A percentile compares a stretch with the other conserved stretches of the same genome.
These are phyloP conservation scores for Toxonevra muliebris DNA, from an alignment of 2,888 invertebrate species.

Conservation along the genomic window DNA sequence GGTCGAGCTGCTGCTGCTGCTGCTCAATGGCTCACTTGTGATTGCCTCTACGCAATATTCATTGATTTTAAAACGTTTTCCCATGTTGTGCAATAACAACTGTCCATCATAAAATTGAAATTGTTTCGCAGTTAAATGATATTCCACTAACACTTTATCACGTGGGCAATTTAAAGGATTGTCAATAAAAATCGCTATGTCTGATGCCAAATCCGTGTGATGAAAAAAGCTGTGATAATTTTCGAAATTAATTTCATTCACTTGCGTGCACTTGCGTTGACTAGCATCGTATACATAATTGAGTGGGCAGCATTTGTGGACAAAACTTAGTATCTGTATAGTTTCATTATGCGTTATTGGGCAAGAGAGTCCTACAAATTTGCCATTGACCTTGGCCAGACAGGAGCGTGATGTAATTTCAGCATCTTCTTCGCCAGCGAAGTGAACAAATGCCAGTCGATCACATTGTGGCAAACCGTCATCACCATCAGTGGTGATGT, in stretches of 20 bases:
- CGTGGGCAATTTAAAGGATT: slow-evolving; percentile 49
- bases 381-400: slow-evolving; percentile 43
- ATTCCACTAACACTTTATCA: slow-evolving; percentile 56
- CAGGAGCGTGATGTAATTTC: slow-evolving; percentile 41
- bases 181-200: slow-evolving; percentile 48
- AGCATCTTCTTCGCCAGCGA: slow-evolving; percentile 28
- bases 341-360: slow-evolving; percentile 33
- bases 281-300: slow-evolving; percentile 50
- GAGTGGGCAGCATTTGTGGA: slow-evolving; percentile 60
- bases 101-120: slow-evolving; percentile 47
- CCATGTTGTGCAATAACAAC: slow-evolving; percentile 36
- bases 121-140: slow-evolving; percentile 45
- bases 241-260: slow-evolving; percentile 36
- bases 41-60: slow-evolving; percentile 60
- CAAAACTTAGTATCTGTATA: slow-evolving; percentile 45
- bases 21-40: slow-evolving; percentile 23
- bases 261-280: slow-evolving; percentile 45
- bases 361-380: slow-evolving; percentile 47
- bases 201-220: slow-evolving; percentile 28
- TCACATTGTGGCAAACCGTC: slow-evolving; percentile 34
- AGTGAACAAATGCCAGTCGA: slow-evolving; percentile 23
- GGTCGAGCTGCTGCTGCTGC: not conserved
- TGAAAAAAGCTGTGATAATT: slow-evolving; percentile 50
- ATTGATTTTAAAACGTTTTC: slow-evolving; percentile 37
- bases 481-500: slow-evolving; percentile 17